Conservation (phyloP, 2,888 invertebrate species). For the Luffia ferchaultella region DNA sequence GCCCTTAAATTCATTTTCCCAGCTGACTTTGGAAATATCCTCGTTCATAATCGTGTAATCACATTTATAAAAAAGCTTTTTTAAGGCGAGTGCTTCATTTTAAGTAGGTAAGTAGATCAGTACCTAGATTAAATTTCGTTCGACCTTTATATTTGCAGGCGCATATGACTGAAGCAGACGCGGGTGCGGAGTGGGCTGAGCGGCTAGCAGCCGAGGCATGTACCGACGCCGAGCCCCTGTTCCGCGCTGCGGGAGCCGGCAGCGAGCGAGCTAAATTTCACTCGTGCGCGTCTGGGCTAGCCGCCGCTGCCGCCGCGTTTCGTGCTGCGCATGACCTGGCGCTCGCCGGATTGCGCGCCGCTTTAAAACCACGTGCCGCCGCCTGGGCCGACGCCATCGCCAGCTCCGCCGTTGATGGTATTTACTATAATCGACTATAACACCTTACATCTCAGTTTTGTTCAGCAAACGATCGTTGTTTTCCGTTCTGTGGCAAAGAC, state of each 20-base stretch:
- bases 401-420: constrained; percentile 23
- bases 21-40: no score
- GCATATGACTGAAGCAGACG: constrained; percentile 90
- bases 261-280: constrained; percentile 32
- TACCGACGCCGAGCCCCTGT: constrained; percentile 71
- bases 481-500: no score
- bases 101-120: no score
- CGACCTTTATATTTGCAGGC: no score
- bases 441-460: neutral
- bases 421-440: constrained; percentile 14
- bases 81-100: no score
- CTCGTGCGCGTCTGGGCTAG: constrained; percentile 42
- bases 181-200: constrained; percentile 89
- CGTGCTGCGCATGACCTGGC: constrained; percentile 33
- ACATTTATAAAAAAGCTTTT: no score
- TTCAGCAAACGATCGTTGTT: neutral
- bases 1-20: no score
- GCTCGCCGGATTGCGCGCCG: constrained; percentile 28
- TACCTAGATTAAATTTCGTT: no score
- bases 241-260: constrained; percentile 51
- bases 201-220: constrained; percentile 82
- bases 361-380: constrained; percentile 25
- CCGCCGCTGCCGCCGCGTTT: constrained; percentile 37
- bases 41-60: no score
- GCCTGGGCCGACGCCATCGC: constrained; percentile 37